Conservation (phyloP, 2,888 invertebrate genomes). For the Dryococelus australis region DNA sequence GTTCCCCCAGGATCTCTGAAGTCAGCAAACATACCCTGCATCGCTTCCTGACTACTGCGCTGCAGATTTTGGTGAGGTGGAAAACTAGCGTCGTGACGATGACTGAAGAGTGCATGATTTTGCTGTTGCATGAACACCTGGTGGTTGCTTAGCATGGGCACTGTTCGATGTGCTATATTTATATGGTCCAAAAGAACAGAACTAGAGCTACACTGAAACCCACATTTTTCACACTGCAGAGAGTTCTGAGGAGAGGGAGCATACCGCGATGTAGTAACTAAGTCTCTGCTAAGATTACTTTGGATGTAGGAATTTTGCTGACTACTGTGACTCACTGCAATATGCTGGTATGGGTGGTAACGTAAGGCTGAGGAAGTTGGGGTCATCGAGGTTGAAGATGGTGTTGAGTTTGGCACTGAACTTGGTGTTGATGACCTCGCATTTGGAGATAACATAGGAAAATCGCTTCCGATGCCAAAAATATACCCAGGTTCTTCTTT, state of each 20-base stretch:
- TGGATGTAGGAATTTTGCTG: constrained; percentile 29
- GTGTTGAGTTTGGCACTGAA: constrained; percentile 53
- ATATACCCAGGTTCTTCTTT: constrained; percentile 33
- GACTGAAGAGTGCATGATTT: background rate
- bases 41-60: background rate
- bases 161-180: constrained; percentile 57
- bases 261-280: constrained; percentile 31
- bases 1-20: constrained; percentile 25
- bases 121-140: constrained; percentile 20
- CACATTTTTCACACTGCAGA: constrained; percentile 85
- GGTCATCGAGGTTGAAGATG: constrained; percentile 60
- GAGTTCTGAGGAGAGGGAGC: constrained; percentile 70
- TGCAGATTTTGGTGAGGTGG: background rate
- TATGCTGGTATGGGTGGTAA: constrained; percentile 49
- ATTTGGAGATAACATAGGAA: constrained; percentile 30
- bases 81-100: background rate
- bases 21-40: constrained; percentile 24
- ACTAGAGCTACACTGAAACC: constrained; percentile 78
- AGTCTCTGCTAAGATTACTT: constrained; percentile 2
- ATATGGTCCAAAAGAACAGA: constrained; percentile 78
- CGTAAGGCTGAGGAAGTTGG: constrained; percentile 55
- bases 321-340: constrained; percentile 24
- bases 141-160: constrained; percentile 63
- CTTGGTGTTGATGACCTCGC: constrained; percentile 34
- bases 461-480: constrained; percentile 35